phyloP scores from a whole-genome alignment of 2,797 vertebrate species.

The Micrastur ruficollis region DNA sequence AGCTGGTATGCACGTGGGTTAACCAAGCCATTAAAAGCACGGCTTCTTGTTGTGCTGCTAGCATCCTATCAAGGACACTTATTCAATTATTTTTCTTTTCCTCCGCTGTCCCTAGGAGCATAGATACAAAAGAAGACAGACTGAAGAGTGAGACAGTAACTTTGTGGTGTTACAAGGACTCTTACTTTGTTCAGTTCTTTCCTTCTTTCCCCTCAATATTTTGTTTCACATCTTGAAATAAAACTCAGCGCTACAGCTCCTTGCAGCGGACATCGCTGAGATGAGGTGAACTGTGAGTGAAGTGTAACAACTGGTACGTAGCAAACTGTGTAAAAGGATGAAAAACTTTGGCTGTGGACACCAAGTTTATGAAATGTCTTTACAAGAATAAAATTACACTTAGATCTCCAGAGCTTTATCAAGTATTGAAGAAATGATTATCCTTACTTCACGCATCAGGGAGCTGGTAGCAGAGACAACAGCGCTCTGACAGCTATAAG shows the following conservation, averaged over 20 bases:
- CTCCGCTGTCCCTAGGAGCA: background rate
- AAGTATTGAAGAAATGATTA: background rate
- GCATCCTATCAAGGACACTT: background rate
- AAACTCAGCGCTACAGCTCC: background rate
- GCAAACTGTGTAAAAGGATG: background rate
- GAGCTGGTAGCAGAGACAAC: background rate
- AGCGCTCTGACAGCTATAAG: background rate
- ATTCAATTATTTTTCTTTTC: background rate
- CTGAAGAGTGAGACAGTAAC: background rate
- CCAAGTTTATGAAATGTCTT: background rate
- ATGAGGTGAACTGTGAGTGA: background rate
- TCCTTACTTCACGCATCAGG: background rate
- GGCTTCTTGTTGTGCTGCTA: background rate
- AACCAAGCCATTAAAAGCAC: background rate
- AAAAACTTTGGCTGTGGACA: background rate
- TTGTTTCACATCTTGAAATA: background rate
- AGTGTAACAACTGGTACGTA: background rate
- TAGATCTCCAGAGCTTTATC: background rate
- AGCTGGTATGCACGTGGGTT: background rate
- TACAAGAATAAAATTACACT: background rate
- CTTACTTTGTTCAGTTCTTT: background rate
- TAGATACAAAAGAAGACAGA: background rate
- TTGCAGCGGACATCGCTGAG: background rate
- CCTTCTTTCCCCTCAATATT: background rate
- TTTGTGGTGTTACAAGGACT: background rate